Conservation (phyloP, 2,113 vertebrate genomes). For the Rhabdomys dilectus region DNA sequence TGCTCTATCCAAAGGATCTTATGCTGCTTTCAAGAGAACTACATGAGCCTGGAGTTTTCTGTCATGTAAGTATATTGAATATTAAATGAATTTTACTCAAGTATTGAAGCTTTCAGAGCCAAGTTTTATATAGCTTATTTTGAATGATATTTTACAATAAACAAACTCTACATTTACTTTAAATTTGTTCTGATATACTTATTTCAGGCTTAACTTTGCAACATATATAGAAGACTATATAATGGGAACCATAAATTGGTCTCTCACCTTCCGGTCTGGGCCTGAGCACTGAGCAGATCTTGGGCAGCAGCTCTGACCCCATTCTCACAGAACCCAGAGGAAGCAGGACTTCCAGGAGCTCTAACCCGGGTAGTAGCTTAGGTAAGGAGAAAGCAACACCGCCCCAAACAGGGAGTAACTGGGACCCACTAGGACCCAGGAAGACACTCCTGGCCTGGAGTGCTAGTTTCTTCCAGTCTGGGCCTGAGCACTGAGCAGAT, state of each 20-base stretch:
- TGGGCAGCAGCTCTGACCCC: no score
- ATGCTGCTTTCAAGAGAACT: neutral
- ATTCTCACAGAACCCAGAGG: no score
- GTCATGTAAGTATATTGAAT: neutral
- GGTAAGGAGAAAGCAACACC: no score
- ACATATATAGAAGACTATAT: neutral
- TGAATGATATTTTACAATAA: neutral
- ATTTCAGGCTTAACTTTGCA: neutral
- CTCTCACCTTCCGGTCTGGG: no score
- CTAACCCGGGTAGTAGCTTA: no score
- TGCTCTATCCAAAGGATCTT: neutral
- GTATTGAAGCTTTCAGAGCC: neutral
- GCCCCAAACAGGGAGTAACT: no score
- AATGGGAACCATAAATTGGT: neutral
- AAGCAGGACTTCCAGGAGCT: no score
- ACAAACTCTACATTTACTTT: neutral
- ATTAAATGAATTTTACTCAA: neutral
- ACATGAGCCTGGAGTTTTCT: neutral
- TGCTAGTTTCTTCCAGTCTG: no score
- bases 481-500: no score
- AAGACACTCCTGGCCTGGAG: no score
- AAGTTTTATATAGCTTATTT: neutral
- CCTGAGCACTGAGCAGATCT: no score
- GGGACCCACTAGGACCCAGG: no score
- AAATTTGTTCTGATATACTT: neutral